phyloP scores from a whole-genome alignment of 1,140 invertebrate genomes.

The Hyles euphorbiae region DNA sequence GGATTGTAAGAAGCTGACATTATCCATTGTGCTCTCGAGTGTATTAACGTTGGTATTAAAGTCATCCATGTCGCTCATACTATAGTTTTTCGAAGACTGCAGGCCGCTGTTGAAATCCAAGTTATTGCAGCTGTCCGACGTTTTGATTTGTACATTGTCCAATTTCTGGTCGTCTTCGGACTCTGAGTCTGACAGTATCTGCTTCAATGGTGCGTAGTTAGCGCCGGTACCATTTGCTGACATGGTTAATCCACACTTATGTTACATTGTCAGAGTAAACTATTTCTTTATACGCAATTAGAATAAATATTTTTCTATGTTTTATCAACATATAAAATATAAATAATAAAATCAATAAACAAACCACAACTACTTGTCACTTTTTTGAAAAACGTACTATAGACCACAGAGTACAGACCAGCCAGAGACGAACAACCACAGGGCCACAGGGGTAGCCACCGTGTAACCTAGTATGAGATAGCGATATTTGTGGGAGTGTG shows the following conservation, averaged over 20 bases:
- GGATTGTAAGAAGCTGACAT: constrained; percentile 75
- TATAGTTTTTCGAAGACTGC: constrained; percentile 62
- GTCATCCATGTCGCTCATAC: constrained; percentile 65
- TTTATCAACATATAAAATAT: too few relatives aligned
- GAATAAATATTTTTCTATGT: too few relatives aligned
- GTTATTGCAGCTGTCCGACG: constrained; percentile 68
- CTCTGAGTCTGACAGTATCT: constrained; percentile 84
- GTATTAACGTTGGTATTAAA: constrained; percentile 74
- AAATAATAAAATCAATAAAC: too few relatives aligned
- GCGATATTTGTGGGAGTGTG: too few relatives aligned
- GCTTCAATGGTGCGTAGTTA: constrained; percentile 82
- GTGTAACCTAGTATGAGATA: too few relatives aligned
- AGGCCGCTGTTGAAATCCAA: constrained; percentile 76
- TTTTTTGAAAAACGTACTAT: too few relatives aligned
- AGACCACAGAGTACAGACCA: too few relatives aligned
- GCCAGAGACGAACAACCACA: too few relatives aligned
- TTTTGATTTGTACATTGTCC: constrained; percentile 56
- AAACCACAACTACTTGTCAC: too few relatives aligned
- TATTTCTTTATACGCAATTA: too few relatives aligned
- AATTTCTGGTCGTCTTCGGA: constrained; percentile 80
- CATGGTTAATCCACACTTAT: constrained; percentile 32
- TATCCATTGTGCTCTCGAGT: constrained; percentile 67
- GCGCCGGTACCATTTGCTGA: constrained; percentile 73
- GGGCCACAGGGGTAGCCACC: too few relatives aligned
- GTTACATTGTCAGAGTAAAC: too few relatives aligned